Base-by-base conservation (phyloP, 2,797 vertebrate genomes). In the Macropodus opercularis region DNA sequence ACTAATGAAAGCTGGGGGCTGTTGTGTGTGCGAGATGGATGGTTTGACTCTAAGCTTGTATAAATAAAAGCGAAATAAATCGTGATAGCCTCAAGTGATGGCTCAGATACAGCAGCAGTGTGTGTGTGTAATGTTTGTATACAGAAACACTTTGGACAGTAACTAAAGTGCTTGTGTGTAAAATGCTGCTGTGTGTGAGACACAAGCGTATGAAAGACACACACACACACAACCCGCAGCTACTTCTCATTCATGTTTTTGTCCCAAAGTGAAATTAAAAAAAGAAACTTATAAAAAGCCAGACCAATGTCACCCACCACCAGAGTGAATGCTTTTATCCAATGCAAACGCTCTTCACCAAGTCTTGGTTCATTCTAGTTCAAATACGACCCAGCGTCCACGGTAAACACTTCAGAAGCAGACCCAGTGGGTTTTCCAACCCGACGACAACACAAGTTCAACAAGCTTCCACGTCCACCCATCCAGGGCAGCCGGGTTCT, bases 11-110 rank as follows among this genome's bases (percentile, higher is more conserved):
- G 83, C 87, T 85, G 53, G 35, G 48, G 85, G 83, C 83, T 74
- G 43, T 48, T 75, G 77, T 79, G 36, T 38, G 17, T 38, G 70
- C 54, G 77, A 89, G 88, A 87, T 87, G 85, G 85, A 89, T 87
- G 87, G 84, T 76, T 77, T 84, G 84, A 87, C 85, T 90, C 80
- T 73, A 84, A 87, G 85, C 85, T 85, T 87, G 83, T 89, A 87
- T 87, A 89, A 89, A 90, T 88, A 88, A 87, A 86, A 84, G 80
- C 81, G 82, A 88, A 90, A 89, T 88, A 87, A 89, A 90, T 81
- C 71, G 61, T 74, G 83, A 84, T 79, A 72, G 85, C 85, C 85
- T 80, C 69, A 52, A 85, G 84, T 87, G 77, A 82, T 76, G 69
- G 72, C 62, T 78, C 54, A 61, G 72, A 75, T 67, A 68, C 61